phyloP scores from a whole-genome alignment of 2,113 vertebrate genomes.

The Pseudonaja textilis region DNA sequence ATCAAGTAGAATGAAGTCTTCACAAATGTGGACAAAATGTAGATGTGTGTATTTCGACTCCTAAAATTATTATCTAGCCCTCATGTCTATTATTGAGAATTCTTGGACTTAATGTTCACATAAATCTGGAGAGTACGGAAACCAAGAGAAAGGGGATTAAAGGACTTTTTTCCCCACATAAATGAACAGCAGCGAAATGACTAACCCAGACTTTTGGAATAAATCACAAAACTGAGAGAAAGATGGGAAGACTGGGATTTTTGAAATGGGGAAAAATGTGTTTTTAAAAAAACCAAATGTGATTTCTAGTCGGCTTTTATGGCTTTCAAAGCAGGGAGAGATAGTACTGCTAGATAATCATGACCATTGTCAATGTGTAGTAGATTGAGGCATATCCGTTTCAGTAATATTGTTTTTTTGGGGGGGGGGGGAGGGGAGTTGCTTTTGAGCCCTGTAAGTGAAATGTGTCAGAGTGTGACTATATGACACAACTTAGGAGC shows the following conservation, averaged over 20 bases:
- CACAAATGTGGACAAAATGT: not conserved
- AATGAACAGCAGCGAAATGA: not conserved
- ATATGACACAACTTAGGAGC: too few species aligned
- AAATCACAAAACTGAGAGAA: not conserved
- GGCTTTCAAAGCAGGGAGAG: not conserved
- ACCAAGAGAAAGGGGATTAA: not conserved
- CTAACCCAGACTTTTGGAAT: not conserved
- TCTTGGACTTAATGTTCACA: not conserved
- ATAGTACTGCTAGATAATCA: not conserved
- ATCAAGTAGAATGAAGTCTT: not conserved
- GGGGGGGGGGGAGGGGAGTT: not conserved
- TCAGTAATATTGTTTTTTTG: not conserved
- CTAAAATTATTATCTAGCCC: not conserved
- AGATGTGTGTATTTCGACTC: not conserved
- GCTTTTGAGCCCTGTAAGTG: not conserved
- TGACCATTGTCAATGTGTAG: not conserved
- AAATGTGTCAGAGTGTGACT: not conserved
- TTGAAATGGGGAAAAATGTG: not conserved
- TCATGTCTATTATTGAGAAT: not conserved
- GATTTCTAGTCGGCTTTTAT: not conserved
- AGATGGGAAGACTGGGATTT: not conserved
- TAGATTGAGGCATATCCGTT: not conserved
- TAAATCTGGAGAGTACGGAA: not conserved
- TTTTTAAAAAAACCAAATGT: not conserved
- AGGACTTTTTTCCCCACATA: not conserved